Evolutionary conservation across 2,113 vertebrate genomes (phyloP), one percentile per base, ranked within the genome.

Genomic region (Anarrhichthys ocellatus): DNA sequence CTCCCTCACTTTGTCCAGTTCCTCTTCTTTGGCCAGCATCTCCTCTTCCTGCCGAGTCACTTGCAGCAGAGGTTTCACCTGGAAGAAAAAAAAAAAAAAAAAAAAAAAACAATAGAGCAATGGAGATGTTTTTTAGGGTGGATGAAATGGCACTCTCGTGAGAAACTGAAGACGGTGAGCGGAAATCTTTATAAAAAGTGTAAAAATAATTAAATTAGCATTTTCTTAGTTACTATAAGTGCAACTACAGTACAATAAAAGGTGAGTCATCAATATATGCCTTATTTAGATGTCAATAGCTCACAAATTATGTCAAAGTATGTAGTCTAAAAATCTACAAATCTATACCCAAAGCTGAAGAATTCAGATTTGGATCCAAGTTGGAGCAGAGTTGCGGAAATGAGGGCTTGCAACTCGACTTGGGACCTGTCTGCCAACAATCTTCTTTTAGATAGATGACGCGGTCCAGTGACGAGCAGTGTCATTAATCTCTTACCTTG

Each of bases 51-150:
- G 97, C n/a, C 98, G 94, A 82, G 96, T 96, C 46, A 99, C 97
- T 83, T 99, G 97, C 62, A 99, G 94, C 86, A 99, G 95, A 0
- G 98, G 98, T 83, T 99, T 99, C 86, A 99, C 98, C 98, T 99
- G 76, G 6, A 62, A 18, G 6, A 44, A 34, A 15, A 29, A 46
- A 18, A 27, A 0, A 29, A 27, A 40, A 32, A 22, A 8, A 29
- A 0, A 44, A 38, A 15, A 17, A 46, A 18, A n/a, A 0, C 69
- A 46, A 1, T 36, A n/a, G 50, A 71, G 24, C 24, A 54, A 40
- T 6, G 1, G 6, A 17, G 36, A 42, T 3, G 5, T 34, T 27
- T 58, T 8, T 24, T 32, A 8, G 59, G 34, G 18, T 18, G 20
- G 29, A 18, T 61, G 15, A 61, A 69, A 61, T 38, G 15, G 6